phyloP scores from a whole-genome alignment of 2,113 vertebrate species.

The Mustelus asterias region DNA sequence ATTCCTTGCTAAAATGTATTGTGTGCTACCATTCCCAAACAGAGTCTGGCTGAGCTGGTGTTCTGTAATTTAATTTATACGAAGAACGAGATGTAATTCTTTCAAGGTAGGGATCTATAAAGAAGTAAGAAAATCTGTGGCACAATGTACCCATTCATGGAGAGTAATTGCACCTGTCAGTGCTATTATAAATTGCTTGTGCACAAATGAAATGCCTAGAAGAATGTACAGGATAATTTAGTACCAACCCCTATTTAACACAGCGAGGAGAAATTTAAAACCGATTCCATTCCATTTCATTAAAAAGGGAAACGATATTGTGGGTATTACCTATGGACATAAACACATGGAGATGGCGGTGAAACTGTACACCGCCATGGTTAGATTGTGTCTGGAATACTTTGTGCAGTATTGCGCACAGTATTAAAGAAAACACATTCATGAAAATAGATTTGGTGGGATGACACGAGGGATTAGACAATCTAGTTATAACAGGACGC shows the following conservation, averaged over 20 bases:
- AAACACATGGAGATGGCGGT: background rate
- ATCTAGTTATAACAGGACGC: background rate
- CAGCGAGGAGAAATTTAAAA: background rate
- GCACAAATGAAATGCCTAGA: slow-evolving; percentile 14
- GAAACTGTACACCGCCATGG: background rate
- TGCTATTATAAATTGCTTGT: slow-evolving; percentile 16
- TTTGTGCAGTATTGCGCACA: background rate
- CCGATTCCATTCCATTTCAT: background rate
- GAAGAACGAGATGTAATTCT: slow-evolving; percentile 1
- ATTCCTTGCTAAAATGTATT: background rate
- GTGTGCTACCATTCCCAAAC: background rate
- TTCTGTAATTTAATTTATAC: slow-evolving; percentile 14
- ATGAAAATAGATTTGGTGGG: background rate
- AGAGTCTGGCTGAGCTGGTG: background rate
- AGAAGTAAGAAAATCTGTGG: background rate
- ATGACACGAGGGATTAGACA: background rate
- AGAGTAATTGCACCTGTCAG: slow-evolving; percentile 20
- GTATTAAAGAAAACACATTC: background rate
- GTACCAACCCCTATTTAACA: background rate
- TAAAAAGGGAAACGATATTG: background rate
- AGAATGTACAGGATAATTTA: background rate
- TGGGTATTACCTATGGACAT: background rate
- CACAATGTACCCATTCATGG: background rate
- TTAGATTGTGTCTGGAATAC: background rate
- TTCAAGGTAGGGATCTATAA: background rate